phyloP scores from a whole-genome alignment of 2,113 vertebrate species.

The Oreotrochilus melanogaster region DNA sequence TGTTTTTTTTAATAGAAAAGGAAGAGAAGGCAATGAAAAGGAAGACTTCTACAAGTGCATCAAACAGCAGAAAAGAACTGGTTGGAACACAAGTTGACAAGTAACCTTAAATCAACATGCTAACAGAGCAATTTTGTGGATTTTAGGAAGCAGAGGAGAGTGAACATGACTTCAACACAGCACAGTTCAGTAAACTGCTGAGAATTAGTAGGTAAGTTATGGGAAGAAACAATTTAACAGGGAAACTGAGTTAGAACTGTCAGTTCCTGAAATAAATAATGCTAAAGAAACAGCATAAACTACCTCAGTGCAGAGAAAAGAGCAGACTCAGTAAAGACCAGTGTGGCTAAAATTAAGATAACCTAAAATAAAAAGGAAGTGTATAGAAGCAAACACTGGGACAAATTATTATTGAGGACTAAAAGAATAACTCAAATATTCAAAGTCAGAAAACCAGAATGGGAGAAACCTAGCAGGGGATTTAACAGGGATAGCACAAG shows the following conservation, averaged over 20 bases:
- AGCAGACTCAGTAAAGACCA: background rate
- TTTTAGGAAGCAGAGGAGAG: background rate
- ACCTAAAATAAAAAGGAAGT: background rate
- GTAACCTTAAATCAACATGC: background rate
- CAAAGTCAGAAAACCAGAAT: background rate
- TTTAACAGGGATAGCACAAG: background rate
- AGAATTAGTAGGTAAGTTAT: background rate
- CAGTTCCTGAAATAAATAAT: background rate
- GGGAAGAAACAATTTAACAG: background rate
- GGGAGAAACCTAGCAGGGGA: background rate
- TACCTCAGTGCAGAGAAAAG: background rate
- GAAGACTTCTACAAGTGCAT: background rate
- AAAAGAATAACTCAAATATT: background rate
- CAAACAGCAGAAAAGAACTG: background rate
- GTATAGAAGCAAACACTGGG: background rate
- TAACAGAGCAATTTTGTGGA: background rate
- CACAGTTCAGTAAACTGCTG: background rate
- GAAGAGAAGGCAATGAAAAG: background rate
- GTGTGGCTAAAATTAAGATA: background rate
- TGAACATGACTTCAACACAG: background rate
- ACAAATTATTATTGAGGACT: background rate
- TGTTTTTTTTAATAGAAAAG: background rate
- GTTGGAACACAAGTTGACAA: background rate
- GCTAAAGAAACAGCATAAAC: background rate
- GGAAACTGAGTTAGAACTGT: background rate